Evolutionary conservation across 2,888 invertebrate species (phyloP).

Genomic region (Cepaea hortensis): DNA sequence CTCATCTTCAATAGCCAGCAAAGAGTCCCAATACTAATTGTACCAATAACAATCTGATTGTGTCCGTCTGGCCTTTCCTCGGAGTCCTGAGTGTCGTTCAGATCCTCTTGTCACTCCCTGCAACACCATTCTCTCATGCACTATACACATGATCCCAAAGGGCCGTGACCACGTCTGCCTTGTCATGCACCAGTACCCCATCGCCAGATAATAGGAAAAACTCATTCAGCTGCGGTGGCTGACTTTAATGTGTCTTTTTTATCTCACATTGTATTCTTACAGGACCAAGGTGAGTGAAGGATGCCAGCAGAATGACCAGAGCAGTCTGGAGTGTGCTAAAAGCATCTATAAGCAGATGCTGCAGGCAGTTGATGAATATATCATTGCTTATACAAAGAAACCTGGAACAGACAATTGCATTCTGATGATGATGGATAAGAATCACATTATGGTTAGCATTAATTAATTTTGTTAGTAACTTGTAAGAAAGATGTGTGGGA

Average conservation of each 20-base stretch:
- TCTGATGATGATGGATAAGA: conserved; percentile 1
- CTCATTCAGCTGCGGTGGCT: too few relatives aligned
- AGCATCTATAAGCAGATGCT: conserved; percentile 3
- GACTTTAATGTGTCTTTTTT: neutral
- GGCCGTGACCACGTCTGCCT: too few relatives aligned
- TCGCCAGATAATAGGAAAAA: too few relatives aligned
- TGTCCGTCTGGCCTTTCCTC: too few relatives aligned
- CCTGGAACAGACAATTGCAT: neutral
- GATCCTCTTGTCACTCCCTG: too few relatives aligned
- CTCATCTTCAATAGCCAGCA: too few relatives aligned
- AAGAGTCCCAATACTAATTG: neutral
- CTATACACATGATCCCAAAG: too few relatives aligned
- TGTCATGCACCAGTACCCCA: too few relatives aligned
- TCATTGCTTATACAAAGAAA: neutral
- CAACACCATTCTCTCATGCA: too few relatives aligned
- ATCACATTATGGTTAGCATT: neutral
- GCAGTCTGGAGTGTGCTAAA: neutral
- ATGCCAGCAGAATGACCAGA: neutral
- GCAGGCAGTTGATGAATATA: neutral
- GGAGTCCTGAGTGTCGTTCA: too few relatives aligned
- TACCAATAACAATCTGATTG: too few relatives aligned
- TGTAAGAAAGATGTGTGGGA: neutral
- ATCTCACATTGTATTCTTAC: neutral
- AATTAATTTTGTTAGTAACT: neutral
- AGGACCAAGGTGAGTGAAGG: conserved; percentile 16